Conservation (phyloP, 2,113 vertebrate species). For the Euleptes europaea region DNA sequence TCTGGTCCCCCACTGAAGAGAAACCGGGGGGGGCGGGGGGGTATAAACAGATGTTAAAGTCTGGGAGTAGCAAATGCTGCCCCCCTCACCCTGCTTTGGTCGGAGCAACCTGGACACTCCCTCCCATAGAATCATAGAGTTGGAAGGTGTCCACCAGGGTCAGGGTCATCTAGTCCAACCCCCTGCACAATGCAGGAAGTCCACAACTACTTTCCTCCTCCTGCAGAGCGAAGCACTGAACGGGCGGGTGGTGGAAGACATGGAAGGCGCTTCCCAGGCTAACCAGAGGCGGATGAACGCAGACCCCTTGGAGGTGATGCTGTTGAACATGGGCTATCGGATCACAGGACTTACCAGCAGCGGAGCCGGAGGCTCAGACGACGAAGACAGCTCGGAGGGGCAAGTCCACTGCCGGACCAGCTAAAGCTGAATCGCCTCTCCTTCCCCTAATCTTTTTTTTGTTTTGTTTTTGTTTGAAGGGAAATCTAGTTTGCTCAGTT, state of each 20-base stretch:
- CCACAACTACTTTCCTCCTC: too few species aligned
- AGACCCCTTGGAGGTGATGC: conserved; percentile 95
- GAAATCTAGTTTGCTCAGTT: conserved; percentile 72
- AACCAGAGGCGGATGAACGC: conserved; percentile 98
- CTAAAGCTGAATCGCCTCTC: conserved; percentile 78
- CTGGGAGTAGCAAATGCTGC: too few species aligned
- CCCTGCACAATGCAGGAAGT: too few species aligned
- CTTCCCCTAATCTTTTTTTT: conserved; percentile 50
- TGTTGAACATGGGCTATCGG: conserved; percentile 98
- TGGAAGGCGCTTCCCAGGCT: conserved; percentile 95
- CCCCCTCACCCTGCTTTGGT: too few species aligned
- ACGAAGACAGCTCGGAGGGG: conserved; percentile 94
- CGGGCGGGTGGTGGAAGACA: conserved; percentile 93
- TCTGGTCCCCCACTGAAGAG: too few species aligned
- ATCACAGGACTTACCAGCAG: conserved; percentile 93
- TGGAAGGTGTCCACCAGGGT: too few species aligned
- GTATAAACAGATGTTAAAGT: too few species aligned
- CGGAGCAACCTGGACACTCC: neutral
- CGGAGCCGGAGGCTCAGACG: conserved; percentile 89
- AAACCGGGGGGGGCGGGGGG: too few species aligned
- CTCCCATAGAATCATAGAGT: too few species aligned
- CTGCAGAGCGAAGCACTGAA: conserved; percentile 88
- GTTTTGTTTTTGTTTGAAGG: conserved; percentile 66
- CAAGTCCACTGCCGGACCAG: conserved; percentile 98
- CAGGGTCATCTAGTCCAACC: too few species aligned